Conservation (phyloP, 2,888 invertebrate genomes). For the Drosophila infuscata region DNA sequence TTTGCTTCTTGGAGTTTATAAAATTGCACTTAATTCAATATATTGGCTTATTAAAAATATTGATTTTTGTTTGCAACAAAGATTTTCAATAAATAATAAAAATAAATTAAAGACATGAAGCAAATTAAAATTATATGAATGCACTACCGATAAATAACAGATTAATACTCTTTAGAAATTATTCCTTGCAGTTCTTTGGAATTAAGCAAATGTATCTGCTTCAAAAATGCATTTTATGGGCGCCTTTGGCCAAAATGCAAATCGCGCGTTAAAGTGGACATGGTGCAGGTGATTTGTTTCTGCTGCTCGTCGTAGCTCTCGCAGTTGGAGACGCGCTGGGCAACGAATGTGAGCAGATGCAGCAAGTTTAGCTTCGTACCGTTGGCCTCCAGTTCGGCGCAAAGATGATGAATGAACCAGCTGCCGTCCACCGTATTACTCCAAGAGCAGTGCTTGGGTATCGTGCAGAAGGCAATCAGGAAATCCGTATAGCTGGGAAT, state of each 20-base stretch:
- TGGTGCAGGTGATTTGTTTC: conserved; percentile 96
- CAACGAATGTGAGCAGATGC: conserved; percentile 93
- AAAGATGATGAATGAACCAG: conserved; percentile 97
- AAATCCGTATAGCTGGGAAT: conserved; percentile 97
- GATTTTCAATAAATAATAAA: neutral
- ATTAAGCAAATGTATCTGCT: neutral
- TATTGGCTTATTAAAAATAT: neutral
- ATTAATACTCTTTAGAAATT: too few species aligned
- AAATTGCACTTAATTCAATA: neutral
- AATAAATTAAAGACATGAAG: neutral
- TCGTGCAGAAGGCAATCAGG: conserved; percentile 96
- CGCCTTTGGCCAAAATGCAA: conserved; percentile 87
- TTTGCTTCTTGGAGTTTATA: neutral
- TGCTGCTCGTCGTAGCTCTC: conserved; percentile 95
- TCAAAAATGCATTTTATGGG: neutral
- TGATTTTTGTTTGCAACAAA: too few species aligned
- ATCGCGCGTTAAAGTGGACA: conserved; percentile 94
- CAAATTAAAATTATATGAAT: neutral
- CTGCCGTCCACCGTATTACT: conserved; percentile 95
- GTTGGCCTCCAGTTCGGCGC: conserved; percentile 90
- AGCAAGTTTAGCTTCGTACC: conserved; percentile 91
- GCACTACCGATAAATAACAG: neutral
- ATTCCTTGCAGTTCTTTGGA: neutral
- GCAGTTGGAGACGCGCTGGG: conserved; percentile 94
- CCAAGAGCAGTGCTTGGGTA: conserved; percentile 97